These are phyloP conservation scores for Ethmia dodecea DNA, from an alignment of 2,888 invertebrate genomes.

Conservation along the genomic window DNA sequence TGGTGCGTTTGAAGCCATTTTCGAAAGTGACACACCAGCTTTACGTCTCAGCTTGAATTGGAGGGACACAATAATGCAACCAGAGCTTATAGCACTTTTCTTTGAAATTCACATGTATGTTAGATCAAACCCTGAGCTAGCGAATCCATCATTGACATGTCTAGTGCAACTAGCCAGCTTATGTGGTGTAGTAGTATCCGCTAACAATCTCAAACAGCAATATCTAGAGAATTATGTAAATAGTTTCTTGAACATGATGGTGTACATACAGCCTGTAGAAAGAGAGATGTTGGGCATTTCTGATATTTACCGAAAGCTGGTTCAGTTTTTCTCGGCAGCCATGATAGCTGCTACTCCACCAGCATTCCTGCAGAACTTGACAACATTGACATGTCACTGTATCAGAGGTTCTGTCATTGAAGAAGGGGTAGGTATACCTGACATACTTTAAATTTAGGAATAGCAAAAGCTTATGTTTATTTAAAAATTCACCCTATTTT, in stretches of 20 bases:
- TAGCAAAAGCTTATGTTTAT: background rate
- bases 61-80: constrained; percentile 87
- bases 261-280: constrained; percentile 58
- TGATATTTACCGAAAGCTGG: constrained; percentile 63
- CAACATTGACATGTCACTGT: constrained; percentile 59
- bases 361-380: constrained; percentile 61
- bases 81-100: constrained; percentile 85
- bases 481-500: constrained; percentile 12
- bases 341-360: constrained; percentile 60
- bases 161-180: constrained; percentile 84
- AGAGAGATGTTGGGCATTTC: constrained; percentile 65
- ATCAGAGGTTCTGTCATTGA: constrained; percentile 64
- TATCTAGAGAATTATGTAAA: constrained; percentile 67
- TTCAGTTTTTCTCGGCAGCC: constrained; percentile 61
- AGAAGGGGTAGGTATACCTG: constrained; percentile 53
- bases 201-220: constrained; percentile 53
- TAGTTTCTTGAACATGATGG: constrained; percentile 62
- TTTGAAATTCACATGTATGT: constrained; percentile 91
- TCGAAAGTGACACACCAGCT: constrained; percentile 81
- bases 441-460: background rate
- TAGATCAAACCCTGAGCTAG: constrained; percentile 83
- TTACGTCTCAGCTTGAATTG: constrained; percentile 82
- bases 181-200: constrained; percentile 56
- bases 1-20: constrained; percentile 83
- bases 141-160: constrained; percentile 88